Conservation (phyloP, 2,888 invertebrate genomes). For the Amiota minor region DNA sequence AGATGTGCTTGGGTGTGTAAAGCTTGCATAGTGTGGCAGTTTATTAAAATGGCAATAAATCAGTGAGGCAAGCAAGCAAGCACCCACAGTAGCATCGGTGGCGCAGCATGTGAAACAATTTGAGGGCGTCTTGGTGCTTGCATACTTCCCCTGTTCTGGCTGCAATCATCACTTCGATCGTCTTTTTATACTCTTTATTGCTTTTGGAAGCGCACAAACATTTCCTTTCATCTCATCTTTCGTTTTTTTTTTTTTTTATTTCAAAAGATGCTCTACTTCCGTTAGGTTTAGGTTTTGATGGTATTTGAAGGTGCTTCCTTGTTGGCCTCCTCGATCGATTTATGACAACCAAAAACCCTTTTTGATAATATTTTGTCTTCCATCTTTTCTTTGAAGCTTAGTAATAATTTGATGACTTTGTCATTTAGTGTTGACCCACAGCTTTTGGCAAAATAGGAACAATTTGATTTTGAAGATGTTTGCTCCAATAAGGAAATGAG, state of each 20-base stretch:
- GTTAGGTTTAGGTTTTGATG: slow-evolving; percentile 59
- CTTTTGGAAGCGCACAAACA: slow-evolving; percentile 38
- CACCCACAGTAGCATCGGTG: slow-evolving; percentile 30
- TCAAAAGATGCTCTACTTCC: slow-evolving; percentile 61
- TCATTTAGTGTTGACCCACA: slow-evolving; percentile 47
- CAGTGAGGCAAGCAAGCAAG: slow-evolving; percentile 33
- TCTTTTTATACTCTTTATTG: not conserved
- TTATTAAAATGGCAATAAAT: slow-evolving; percentile 63
- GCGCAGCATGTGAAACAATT: not conserved
- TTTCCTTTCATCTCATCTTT: slow-evolving; percentile 33
- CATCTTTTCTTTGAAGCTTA: too few relatives aligned
- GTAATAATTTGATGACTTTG: too few relatives aligned
- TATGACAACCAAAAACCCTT: slow-evolving; percentile 32
- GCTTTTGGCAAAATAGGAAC: slow-evolving; percentile 47
- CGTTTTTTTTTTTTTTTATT: not conserved
- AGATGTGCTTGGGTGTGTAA: not conserved
- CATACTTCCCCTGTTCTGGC: too few relatives aligned
- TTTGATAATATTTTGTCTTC: slow-evolving; percentile 38
- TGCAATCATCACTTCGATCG: too few relatives aligned
- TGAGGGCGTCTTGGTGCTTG: not conserved
- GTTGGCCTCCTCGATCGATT: not conserved
- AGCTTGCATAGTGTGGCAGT: slow-evolving; percentile 37
- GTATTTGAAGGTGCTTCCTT: too few relatives aligned
- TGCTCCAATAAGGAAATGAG: slow-evolving; percentile 51
- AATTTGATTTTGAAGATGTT: slow-evolving; percentile 41